A percentile compares a stretch with the other conserved stretches of the same genome.
These are phyloP conservation scores for Rhizoglyphus robini DNA, from an alignment of 1,140 invertebrate species.

Conservation along the genomic window DNA sequence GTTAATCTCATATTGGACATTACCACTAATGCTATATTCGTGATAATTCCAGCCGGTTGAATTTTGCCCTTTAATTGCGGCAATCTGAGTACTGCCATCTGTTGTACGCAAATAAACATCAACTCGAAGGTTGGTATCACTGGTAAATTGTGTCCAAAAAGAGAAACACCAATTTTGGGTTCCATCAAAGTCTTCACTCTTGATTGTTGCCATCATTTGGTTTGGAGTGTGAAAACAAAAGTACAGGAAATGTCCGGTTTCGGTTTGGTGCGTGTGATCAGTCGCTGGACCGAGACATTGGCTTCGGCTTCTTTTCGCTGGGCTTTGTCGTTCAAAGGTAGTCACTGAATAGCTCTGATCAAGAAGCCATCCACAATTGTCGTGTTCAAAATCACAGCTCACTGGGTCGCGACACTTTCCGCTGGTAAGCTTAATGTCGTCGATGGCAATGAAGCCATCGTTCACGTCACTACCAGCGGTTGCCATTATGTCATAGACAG, in stretches of 20 bases:
- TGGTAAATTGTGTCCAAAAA: background rate
- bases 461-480: conserved; percentile 10
- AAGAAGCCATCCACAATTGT: conserved; percentile 24
- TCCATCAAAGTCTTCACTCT: background rate
- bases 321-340: conserved; percentile 13
- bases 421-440: conserved; percentile 24
- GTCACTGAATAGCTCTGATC: conserved; percentile 8
- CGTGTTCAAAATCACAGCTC: conserved; percentile 24
- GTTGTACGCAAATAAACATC: conserved; percentile 12
- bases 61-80: background rate
- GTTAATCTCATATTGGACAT: conserved; percentile 19
- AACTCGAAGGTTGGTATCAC: conserved; percentile 4
- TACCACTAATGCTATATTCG: conserved; percentile 19
- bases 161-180: background rate
- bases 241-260: conserved; percentile 26
- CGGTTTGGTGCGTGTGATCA: conserved; percentile 19
- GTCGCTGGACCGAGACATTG: conserved; percentile 20
- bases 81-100: background rate
- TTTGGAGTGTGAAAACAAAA: background rate
- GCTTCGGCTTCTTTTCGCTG: conserved; percentile 15
- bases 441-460: conserved; percentile 25
- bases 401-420: conserved; percentile 22
- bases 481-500: conserved; percentile 21
- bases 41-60: conserved; percentile 17
- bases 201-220: background rate